Percentiles rank a stretch among this genome's conserved stretches.
phyloP scores from a whole-genome alignment of 2,113 vertebrate species.

The Drymodes brunneopygia region DNA sequence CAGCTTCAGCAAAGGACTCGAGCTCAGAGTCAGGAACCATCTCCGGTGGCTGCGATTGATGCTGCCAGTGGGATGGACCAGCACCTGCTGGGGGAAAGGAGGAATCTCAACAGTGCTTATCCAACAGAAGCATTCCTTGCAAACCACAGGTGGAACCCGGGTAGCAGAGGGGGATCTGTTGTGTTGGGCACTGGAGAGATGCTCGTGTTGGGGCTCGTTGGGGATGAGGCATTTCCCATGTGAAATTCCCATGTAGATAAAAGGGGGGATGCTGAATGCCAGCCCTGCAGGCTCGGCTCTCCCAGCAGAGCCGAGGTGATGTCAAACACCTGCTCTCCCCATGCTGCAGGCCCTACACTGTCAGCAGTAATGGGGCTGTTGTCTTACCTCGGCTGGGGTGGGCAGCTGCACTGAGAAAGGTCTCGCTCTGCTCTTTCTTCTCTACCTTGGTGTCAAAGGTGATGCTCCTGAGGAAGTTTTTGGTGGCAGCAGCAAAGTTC shows the following conservation, averaged over 20 bases:
- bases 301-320: neutral
- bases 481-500: neutral
- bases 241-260: neutral
- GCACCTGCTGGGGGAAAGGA: neutral
- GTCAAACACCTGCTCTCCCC: neutral
- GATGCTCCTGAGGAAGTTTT: neutral
- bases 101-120: accelerated
- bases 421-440: neutral
- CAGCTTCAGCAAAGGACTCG: neutral
- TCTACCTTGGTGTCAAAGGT: neutral
- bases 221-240: neutral
- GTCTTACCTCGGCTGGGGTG: neutral
- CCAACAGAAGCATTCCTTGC: neutral
- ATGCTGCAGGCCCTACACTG: neutral
- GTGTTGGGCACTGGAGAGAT: neutral
- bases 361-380: neutral
- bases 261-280: neutral
- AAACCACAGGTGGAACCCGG: accelerated
- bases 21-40: neutral
- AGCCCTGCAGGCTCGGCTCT: neutral
- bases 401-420: neutral
- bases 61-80: neutral
- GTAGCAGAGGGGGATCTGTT: neutral
- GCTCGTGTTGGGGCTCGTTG: accelerated
- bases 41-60: accelerated